Percentiles rank a stretch among this genome's conserved stretches.
Conservation (phyloP, 2,888 invertebrate genomes). For the Tetragonula carbonaria region DNA sequence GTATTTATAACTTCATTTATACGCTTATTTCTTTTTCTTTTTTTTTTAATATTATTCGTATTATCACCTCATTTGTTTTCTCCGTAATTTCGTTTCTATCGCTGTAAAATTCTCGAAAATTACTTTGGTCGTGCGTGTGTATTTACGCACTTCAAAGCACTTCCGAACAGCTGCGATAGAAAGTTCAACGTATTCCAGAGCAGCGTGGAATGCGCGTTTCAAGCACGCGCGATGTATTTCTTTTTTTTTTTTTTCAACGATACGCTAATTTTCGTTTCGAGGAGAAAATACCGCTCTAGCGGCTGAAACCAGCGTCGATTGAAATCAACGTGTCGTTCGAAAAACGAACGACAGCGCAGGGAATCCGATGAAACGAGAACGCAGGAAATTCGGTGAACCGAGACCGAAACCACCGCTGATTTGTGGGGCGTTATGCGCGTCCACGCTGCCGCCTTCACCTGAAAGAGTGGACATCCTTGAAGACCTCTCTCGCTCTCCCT, state of each 20-base stretch:
- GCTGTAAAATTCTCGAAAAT: background rate
- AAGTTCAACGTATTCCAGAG: background rate
- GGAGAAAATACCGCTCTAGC: constrained; percentile 13
- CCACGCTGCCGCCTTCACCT: constrained; percentile 68
- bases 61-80: background rate
- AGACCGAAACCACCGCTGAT: constrained; percentile 69
- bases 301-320: background rate
- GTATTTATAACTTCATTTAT: background rate
- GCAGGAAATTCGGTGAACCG: constrained; percentile 73
- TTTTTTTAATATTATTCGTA: background rate
- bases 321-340: constrained; percentile 20
- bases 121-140: background rate
- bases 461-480: constrained; percentile 72
- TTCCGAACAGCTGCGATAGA: background rate
- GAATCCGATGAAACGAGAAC: constrained; percentile 54
- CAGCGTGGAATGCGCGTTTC: background rate
- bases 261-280: constrained; percentile 2
- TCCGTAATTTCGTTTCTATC: background rate
- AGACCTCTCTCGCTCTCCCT: constrained; percentile 62
- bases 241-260: background rate
- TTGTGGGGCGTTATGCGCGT: constrained; percentile 61
- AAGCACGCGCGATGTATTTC: background rate
- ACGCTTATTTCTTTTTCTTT: too few species aligned
- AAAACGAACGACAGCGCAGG: constrained; percentile 40
- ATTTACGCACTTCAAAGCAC: background rate